Percentiles rank a stretch among this genome's conserved stretches.
Evolutionary conservation across 2,113 vertebrate species (phyloP).

Genomic region (Corythoichthys haematopterus): DNA sequence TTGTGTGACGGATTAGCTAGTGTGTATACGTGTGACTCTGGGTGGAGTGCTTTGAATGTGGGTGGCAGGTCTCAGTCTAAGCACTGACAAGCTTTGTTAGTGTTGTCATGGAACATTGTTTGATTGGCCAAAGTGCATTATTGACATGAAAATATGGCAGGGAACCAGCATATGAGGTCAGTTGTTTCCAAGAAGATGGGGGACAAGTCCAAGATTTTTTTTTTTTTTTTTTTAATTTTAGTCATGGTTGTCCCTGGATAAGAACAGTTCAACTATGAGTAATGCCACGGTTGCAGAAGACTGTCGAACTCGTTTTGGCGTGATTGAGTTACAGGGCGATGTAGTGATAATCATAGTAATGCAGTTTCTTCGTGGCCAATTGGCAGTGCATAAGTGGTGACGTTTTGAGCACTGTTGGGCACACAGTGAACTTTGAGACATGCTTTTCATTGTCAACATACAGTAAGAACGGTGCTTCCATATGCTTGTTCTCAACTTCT

Average conservation of each 20-base stretch:
- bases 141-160: conserved; percentile 2
- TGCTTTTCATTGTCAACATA: neutral
- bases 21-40: neutral
- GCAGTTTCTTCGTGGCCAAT: neutral
- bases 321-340: conserved; percentile 44
- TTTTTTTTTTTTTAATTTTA: conserved; percentile 8
- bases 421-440: conserved; percentile 1
- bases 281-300: conserved; percentile 38
- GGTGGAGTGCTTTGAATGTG: neutral
- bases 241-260: conserved; percentile 19
- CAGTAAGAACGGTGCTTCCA: neutral
- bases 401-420: conserved; percentile 1
- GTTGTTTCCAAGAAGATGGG: conserved; percentile 13
- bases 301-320: conserved; percentile 37
- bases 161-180: conserved; percentile 21
- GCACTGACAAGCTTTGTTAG: conserved; percentile 2
- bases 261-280: conserved; percentile 31
- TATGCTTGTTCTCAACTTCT: neutral
- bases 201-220: conserved; percentile 3
- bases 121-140: neutral
- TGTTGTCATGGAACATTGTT: neutral
- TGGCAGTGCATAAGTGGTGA: neutral
- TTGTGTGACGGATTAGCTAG: neutral
- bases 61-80: conserved; percentile 7
- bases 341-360: conserved; percentile 24